Evolutionary conservation across 2,797 vertebrate genomes (phyloP).

Genomic region (Propithecus perrieri): DNA sequence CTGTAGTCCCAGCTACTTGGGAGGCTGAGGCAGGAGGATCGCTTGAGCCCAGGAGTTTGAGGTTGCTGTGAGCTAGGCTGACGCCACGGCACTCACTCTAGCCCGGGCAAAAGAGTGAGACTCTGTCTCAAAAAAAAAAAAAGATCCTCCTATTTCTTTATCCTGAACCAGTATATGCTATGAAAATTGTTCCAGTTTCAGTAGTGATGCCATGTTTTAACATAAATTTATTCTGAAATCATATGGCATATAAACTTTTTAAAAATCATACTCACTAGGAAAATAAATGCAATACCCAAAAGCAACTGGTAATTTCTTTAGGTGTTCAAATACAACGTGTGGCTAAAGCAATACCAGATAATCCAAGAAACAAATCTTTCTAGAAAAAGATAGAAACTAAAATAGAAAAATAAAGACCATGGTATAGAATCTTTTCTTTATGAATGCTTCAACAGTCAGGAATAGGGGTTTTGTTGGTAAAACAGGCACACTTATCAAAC

Average conservation of each 20-base stretch:
- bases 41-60: too few relatives aligned
- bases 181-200: neutral
- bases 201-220: neutral
- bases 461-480: neutral
- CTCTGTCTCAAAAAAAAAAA: too few relatives aligned
- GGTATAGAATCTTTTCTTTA: neutral
- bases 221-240: conserved; percentile 4
- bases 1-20: too few relatives aligned
- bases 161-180: neutral
- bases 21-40: too few relatives aligned
- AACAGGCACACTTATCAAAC: neutral
- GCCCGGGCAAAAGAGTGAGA: too few relatives aligned
- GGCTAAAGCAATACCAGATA: neutral
- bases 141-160: neutral
- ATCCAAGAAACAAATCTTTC: neutral
- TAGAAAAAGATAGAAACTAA: neutral
- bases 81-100: too few relatives aligned
- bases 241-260: neutral
- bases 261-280: conserved; percentile 19
- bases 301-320: neutral
- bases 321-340: neutral
- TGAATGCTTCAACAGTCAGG: neutral
- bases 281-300: conserved; percentile 34
- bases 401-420: neutral
- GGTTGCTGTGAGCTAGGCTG: too few relatives aligned